Percentiles rank a stretch among this genome's conserved stretches.
Conservation (phyloP, 2,113 vertebrate genomes). For the Pedetes capensis region DNA sequence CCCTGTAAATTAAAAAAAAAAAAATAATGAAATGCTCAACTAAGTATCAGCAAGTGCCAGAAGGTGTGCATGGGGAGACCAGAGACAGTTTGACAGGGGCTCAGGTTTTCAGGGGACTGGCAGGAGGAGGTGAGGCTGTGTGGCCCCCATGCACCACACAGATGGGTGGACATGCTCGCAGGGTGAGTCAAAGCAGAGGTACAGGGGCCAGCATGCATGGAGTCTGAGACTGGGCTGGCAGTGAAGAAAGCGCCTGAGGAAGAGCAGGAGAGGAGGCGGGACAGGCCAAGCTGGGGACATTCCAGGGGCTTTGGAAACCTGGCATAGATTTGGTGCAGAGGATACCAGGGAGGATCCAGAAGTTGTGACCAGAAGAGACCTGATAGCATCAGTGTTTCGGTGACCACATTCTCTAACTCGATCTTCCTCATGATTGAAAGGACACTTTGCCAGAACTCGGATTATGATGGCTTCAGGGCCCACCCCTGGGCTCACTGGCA, state of each 20-base stretch:
- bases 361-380: background rate
- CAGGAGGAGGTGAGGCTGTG: background rate
- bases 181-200: background rate
- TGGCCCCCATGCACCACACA: fast-evolving
- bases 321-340: too few relatives aligned
- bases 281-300: background rate
- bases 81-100: background rate
- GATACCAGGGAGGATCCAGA: background rate
- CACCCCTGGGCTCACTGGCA: background rate
- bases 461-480: background rate
- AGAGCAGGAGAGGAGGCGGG: background rate
- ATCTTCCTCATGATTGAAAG: background rate
- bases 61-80: background rate
- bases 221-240: background rate
- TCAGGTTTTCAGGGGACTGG: background rate
- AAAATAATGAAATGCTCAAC: background rate
- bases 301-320: background rate
- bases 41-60: background rate
- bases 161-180: background rate
- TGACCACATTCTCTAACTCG: background rate
- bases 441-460: background rate
- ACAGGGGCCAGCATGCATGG: background rate
- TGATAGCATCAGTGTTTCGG: fast-evolving
- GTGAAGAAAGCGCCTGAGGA: background rate
- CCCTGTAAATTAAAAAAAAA: background rate